phyloP scores from a whole-genome alignment of 2,113 vertebrate genomes.

The Solenodon paradoxus region DNA sequence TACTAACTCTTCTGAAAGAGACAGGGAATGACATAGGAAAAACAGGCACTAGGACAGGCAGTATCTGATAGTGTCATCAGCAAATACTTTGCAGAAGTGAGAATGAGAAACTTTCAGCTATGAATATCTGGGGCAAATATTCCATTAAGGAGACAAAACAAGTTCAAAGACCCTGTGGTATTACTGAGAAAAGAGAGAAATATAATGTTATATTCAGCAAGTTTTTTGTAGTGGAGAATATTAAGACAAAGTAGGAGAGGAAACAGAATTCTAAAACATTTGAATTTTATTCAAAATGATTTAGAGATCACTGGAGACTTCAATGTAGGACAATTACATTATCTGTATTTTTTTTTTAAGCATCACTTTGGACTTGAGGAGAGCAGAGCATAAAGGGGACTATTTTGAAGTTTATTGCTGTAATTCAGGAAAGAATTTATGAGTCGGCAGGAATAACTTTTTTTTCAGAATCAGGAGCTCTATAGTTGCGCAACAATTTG shows the following conservation, averaged over 20 bases:
- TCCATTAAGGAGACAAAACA: neutral
- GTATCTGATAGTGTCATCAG: neutral
- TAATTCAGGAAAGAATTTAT: neutral
- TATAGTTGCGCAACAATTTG: neutral
- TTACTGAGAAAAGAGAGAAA: neutral
- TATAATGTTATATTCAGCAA: neutral
- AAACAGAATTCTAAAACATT: neutral
- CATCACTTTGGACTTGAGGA: neutral
- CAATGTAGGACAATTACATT: neutral
- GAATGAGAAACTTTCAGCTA: neutral
- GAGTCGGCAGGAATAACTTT: neutral
- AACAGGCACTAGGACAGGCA: neutral
- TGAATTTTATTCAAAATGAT: conserved; percentile 2
- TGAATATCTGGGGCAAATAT: neutral
- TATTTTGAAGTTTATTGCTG: neutral
- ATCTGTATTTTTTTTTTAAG: conserved; percentile 9
- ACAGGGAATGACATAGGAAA: neutral
- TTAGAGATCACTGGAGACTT: neutral
- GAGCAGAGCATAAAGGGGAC: neutral
- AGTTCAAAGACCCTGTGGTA: neutral
- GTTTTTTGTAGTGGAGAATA: neutral
- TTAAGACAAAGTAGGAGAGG: neutral
- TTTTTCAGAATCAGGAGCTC: neutral
- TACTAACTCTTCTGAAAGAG: neutral
- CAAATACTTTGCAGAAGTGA: neutral